phyloP scores from a whole-genome alignment of 2,113 vertebrate genomes.

The Martes martes region DNA sequence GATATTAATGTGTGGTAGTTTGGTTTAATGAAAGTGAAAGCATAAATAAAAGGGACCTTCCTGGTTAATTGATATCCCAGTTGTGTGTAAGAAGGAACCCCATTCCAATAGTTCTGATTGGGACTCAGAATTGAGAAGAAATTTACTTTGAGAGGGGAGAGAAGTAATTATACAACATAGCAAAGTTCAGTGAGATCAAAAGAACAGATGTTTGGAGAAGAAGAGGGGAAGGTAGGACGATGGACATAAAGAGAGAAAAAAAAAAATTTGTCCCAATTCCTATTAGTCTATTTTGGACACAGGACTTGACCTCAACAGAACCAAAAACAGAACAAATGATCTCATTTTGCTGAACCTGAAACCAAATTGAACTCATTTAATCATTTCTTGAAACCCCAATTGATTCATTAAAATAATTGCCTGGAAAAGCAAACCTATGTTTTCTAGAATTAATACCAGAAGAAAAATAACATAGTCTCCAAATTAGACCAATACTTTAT shows the following conservation, averaged over 20 bases:
- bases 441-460: slow-evolving; percentile 65
- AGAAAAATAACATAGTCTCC: slow-evolving; percentile 50
- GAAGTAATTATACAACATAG: not conserved
- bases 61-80: not conserved
- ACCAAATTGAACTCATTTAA: slow-evolving; percentile 44
- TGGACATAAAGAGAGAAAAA: not conserved
- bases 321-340: slow-evolving; percentile 31
- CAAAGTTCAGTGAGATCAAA: not conserved
- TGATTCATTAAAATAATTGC: slow-evolving; percentile 64
- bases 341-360: slow-evolving; percentile 65
- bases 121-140: not conserved
- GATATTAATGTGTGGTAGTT: not conserved
- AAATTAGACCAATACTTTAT: slow-evolving; percentile 24
- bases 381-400: slow-evolving; percentile 57
- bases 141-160: not conserved
- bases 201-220: not conserved
- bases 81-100: not conserved
- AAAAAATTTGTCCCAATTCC: not conserved
- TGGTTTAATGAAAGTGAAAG: not conserved
- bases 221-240: not conserved
- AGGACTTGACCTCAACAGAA: slow-evolving; percentile 29
- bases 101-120: not conserved
- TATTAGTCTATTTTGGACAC: not conserved
- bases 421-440: slow-evolving; percentile 49
- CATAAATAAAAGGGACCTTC: not conserved